These are phyloP conservation scores for Brachystomella parvula DNA, from an alignment of 1,140 invertebrate genomes.

Conservation along the genomic window DNA sequence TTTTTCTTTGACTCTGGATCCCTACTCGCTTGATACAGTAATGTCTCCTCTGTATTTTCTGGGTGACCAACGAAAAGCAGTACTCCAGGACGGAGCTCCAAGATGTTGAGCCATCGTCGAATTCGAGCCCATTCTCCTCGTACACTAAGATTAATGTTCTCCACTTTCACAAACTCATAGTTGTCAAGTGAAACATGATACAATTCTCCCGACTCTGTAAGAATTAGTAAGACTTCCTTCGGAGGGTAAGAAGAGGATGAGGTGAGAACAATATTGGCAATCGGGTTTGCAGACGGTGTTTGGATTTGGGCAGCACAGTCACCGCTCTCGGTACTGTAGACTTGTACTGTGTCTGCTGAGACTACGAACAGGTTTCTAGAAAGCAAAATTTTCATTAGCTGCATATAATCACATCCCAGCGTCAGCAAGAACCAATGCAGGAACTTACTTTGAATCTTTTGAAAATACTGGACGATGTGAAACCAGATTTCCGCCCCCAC, in stretches of 20 bases:
- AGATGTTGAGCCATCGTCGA: constrained; percentile 9
- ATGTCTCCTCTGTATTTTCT: constrained; percentile 2
- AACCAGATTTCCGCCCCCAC: constrained; percentile 55
- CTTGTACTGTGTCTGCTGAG: constrained; percentile 9
- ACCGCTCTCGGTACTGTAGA: constrained; percentile 22
- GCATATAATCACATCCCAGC: neutral
- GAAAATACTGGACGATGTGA: constrained; percentile 55
- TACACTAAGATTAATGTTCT: neutral
- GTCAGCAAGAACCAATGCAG: constrained; percentile 3
- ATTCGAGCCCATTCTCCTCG: constrained; percentile 15
- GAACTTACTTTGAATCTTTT: constrained; percentile 54
- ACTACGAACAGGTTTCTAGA: constrained; percentile 11
- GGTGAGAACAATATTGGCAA: constrained; percentile 25
- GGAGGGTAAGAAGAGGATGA: neutral
- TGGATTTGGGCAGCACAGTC: constrained; percentile 12
- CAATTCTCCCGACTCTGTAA: constrained; percentile 4
- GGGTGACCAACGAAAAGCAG: constrained; percentile 25
- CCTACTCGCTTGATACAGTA: constrained; percentile 18
- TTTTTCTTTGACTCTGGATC: neutral
- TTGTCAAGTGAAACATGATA: constrained; percentile 12
- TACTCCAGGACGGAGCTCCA: neutral
- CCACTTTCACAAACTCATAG: neutral
- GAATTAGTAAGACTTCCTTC: constrained; percentile 1
- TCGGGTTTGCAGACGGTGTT: constrained; percentile 18
- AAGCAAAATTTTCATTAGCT: neutral